Evolutionary conservation across 2,113 vertebrate species (phyloP).

Genomic region (Amphiprion ocellaris): DNA sequence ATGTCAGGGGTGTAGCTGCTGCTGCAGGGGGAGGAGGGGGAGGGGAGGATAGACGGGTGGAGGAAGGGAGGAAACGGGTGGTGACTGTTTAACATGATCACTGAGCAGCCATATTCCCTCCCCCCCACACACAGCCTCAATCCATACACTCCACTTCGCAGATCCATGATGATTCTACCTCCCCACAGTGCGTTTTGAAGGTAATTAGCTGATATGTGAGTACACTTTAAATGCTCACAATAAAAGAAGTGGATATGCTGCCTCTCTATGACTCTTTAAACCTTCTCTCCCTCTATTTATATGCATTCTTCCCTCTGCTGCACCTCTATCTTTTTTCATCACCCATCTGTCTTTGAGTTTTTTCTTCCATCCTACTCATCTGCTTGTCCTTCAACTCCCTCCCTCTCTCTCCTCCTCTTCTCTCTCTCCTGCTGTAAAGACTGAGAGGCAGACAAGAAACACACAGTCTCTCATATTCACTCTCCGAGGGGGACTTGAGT

Average conservation of each 20-base stretch:
- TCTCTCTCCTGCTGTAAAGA: slow-evolving; percentile 39
- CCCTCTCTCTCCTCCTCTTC: slow-evolving; percentile 3
- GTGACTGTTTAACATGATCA: slow-evolving; percentile 81
- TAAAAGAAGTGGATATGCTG: slow-evolving; percentile 29
- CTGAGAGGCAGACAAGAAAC: slow-evolving; percentile 45
- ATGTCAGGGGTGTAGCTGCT: slow-evolving; percentile 63
- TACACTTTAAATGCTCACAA: slow-evolving; percentile 34
- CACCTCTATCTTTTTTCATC: slow-evolving; percentile 51
- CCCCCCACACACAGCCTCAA: slow-evolving; percentile 59
- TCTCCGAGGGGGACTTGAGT: slow-evolving; percentile 26
- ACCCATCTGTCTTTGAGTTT: slow-evolving; percentile 54
- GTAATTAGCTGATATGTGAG: slow-evolving; percentile 67
- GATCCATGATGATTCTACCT: slow-evolving; percentile 47
- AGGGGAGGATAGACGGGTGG: slow-evolving; percentile 53
- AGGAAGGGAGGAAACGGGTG: slow-evolving; percentile 63
- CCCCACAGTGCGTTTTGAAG: slow-evolving; percentile 61
- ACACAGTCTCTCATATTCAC: slow-evolving; percentile 58
- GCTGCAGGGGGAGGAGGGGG: slow-evolving; percentile 50
- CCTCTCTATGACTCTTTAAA: slow-evolving; percentile 23
- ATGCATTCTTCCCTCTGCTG: slow-evolving; percentile 8
- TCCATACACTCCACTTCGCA: slow-evolving; percentile 46
- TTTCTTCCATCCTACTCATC: slow-evolving; percentile 53
- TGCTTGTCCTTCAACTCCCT: slow-evolving; percentile 63
- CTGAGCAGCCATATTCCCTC: slow-evolving; percentile 74
- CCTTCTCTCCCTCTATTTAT: slow-evolving; percentile 11